These are phyloP conservation scores for Heliconius himera DNA, from an alignment of 1,140 invertebrate species.

Conservation along the genomic window DNA sequence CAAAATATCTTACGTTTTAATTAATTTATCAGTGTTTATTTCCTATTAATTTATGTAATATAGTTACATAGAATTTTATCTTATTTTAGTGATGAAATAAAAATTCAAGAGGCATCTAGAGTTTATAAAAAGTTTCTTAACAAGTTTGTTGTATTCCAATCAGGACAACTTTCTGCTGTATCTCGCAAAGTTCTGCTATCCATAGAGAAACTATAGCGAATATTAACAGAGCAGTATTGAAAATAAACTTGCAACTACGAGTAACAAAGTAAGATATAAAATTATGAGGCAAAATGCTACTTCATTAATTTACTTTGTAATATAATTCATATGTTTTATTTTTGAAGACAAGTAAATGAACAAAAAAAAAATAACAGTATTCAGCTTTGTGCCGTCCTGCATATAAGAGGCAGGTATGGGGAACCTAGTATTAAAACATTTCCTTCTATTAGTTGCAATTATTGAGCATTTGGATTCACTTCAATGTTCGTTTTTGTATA, in stretches of 20 bases:
- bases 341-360: too few relatives aligned
- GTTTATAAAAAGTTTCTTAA: slow-evolving; percentile 7
- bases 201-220: slow-evolving; percentile 26
- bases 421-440: not conserved
- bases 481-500: too few relatives aligned
- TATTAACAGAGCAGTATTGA: slow-evolving; percentile 12
- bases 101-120: slow-evolving; percentile 10
- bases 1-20: not conserved
- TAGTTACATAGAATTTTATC: not conserved
- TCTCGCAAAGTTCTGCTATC: slow-evolving; percentile 19
- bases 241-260: slow-evolving; percentile 12
- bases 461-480: too few relatives aligned
- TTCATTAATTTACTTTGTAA: not conserved
- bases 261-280: not conserved
- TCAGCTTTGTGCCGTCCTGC: not conserved
- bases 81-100: slow-evolving; percentile 5
- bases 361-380: not conserved
- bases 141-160: slow-evolving; percentile 14
- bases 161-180: slow-evolving; percentile 2
- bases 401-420: not conserved
- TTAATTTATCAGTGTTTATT: not conserved
- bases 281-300: not conserved
- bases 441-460: not conserved
- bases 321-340: too few relatives aligned
- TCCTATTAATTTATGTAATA: not conserved